Evolutionary conservation across 2,797 vertebrate species (phyloP), one percentile per base, ranked within the genome.

Genomic region (Spheniscus humboldti): DNA sequence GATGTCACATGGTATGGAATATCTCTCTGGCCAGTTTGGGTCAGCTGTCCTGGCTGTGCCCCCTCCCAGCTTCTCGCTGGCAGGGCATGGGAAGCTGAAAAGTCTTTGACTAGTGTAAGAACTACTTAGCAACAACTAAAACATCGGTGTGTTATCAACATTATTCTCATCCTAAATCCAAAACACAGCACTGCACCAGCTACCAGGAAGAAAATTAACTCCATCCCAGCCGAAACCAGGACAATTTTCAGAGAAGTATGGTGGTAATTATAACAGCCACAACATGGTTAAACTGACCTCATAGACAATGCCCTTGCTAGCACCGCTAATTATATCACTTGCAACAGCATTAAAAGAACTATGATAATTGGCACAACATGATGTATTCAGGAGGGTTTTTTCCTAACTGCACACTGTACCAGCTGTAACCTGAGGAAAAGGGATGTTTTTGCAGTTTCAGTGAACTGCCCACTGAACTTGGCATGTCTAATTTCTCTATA

Each of bases 291-390:
- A 93, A 86, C 68, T 92, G 94, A 97, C 71, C 86, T 66, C 53
- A 33, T 12, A 50, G 77, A 85, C 60, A 66, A 57, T 84, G 88
- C 23, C 69, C 88, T 96, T 94, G 60, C 77, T 94, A 89, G 66
- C 62, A 75, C 67, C 6, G 11, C 78, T 97, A 97, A 97, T 97
- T 97, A 92, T 60, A 92, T 84, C 91, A 93, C 72, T 88, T 82
- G 50, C 25, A 48, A 68, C 19, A 45, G 57, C 24, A 6, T 74
- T 92, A 87, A 62, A 95, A 64, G 66, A 95, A 83, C 11, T 3
- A 82, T 41, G 84, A 68, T 95, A 96, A 97, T 92, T 97, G 90
- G 63, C 80, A 80, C 81, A 53, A 67, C 59, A 20, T 64, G 64
- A 88, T 78, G 74, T 74, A 92, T 97, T 94, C 88, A 74, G 55